Evolutionary conservation across 2,797 vertebrate species (phyloP).

Genomic region (Acanthurus lineatus): DNA sequence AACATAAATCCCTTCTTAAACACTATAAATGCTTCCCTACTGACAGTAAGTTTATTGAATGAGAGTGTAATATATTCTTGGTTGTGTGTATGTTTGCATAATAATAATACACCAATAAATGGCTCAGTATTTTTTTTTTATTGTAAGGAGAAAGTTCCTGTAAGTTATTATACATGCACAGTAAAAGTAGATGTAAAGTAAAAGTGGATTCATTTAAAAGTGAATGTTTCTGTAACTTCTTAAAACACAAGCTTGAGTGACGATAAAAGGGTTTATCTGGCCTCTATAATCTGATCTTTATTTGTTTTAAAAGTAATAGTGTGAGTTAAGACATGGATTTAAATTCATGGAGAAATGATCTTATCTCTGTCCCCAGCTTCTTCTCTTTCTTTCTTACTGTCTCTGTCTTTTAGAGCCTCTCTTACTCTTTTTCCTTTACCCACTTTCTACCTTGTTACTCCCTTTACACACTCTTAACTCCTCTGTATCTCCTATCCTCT

Average conservation of each 20-base stretch:
- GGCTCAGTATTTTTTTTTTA: neutral
- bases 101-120: neutral
- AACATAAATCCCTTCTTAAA: too few relatives aligned
- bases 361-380: slow-evolving; percentile 6
- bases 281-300: slow-evolving; percentile 26
- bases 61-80: neutral
- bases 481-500: slow-evolving; percentile 25
- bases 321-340: neutral
- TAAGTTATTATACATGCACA: neutral
- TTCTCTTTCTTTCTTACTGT: neutral
- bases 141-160: neutral
- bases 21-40: neutral
- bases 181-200: neutral
- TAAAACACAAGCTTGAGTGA: neutral
- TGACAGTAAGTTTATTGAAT: neutral
- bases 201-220: neutral
- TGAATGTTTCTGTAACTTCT: slow-evolving; percentile 9
- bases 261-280: slow-evolving; percentile 4
- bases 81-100: neutral
- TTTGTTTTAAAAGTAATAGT: slow-evolving; percentile 12
- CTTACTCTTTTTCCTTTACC: slow-evolving; percentile 5
- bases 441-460: neutral
- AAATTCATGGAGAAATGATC: slow-evolving; percentile 29
- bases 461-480: neutral
- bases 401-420: neutral